Evolutionary conservation across 2,113 vertebrate species (phyloP), one percentile per base, ranked within the genome.

Genomic region (Albula glossodonta): DNA sequence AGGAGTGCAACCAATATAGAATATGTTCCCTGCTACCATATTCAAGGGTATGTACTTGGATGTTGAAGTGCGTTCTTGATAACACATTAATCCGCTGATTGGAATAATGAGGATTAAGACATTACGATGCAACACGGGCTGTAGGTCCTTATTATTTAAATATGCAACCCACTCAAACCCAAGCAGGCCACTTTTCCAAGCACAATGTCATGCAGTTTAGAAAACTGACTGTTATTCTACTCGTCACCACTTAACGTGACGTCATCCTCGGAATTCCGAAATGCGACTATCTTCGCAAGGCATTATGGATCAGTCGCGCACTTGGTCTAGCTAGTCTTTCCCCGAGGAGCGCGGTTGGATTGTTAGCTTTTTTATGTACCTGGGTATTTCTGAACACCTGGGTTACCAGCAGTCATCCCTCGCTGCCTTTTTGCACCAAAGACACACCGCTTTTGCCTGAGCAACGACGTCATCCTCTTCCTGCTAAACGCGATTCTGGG

Each of bases 301-400:
- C 60, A 66, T 66, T 19, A 22, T 66, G 60, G 60, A 66, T 66
- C 60, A 66, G 60, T 22, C 60, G 60, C 22, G 15, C 60, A 7
- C 60, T 66, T 15, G 22, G 60, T 66, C 60, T 19, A 19, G 17
- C 22, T 66, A 66, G 60, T 60, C 53, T 60, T 15, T 60, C 57
- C 57, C 78, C 56, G 25, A 70, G 80, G 80, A 31, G 51, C 49
- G 22, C 10, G 70, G 80, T 57, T 86, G 80, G 78, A 81, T 41
- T 25, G 25, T 74, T 48, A 51, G 63, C 51, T 74, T 51, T 51
- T 22, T 49, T 78, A 74, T 74, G 70, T 80, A 80, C 80, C 51
- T 74, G 50, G 85, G 80, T 60, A 86, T 86, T 80, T 60, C n/a
- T 22, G 53, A 80, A 78, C n/a, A 66, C 51, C 80, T 57, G 48